Conservation (phyloP, 2,888 invertebrate genomes). For the Kryphioiulus occultus region DNA sequence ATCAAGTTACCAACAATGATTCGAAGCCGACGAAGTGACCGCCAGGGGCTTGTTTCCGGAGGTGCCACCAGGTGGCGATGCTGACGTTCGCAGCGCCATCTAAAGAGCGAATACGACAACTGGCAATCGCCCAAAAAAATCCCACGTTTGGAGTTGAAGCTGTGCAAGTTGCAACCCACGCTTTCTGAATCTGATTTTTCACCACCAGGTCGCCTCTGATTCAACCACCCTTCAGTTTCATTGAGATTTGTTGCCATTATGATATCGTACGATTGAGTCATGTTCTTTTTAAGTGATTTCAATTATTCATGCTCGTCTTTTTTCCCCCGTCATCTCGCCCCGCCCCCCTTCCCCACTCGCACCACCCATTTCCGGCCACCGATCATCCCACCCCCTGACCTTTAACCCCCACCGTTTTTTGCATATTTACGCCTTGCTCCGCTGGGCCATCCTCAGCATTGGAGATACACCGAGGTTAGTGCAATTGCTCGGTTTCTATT, state of each 20-base stretch:
- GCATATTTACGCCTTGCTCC: constrained; percentile 22
- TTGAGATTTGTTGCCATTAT: constrained; percentile 21
- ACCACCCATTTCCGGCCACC: neutral
- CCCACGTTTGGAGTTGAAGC: neutral
- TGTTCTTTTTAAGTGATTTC: neutral
- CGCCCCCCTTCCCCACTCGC: neutral
- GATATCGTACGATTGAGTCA: constrained; percentile 2
- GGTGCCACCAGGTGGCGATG: neutral
- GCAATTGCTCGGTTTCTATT: neutral
- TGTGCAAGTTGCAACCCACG: neutral
- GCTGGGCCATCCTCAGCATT: constrained; percentile 49
- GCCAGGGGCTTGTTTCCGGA: too few relatives aligned
- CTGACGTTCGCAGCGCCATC: neutral
- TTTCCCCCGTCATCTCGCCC: constrained; percentile 4
- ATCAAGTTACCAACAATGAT: neutral
- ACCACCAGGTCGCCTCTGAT: neutral
- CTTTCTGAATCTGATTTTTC: neutral
- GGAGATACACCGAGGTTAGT: constrained; percentile 53
- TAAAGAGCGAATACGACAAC: neutral
- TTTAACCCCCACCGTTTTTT: neutral
- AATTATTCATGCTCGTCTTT: constrained; percentile 20
- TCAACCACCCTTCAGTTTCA: constrained; percentile 1
- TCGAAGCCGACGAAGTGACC: too few relatives aligned
- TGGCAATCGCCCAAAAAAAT: neutral
- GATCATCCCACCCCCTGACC: neutral